A percentile compares a stretch with the other conserved stretches of the same genome.
Evolutionary conservation across 2,797 vertebrate species (phyloP).

Genomic region (Chlorospingus flavigularis): DNA sequence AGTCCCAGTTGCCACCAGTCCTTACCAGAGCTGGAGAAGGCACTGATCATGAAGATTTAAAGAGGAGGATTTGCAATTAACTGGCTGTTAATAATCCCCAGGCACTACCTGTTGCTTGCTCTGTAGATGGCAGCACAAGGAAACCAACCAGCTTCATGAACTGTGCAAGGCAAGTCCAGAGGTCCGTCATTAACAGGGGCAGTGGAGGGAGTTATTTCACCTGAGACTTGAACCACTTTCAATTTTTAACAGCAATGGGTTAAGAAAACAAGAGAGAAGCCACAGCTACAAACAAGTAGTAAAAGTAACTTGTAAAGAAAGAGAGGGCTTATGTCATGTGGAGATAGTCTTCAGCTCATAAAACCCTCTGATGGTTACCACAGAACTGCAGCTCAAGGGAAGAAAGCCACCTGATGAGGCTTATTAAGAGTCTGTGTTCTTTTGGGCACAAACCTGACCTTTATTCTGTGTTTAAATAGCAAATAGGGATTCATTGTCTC

Average conservation of each 20-base stretch:
- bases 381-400: neutral
- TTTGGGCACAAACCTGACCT: neutral
- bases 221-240: slow-evolving; percentile 26
- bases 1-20: neutral
- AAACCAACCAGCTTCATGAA: neutral
- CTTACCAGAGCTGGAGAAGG: neutral
- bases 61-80: neutral
- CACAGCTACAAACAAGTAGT: neutral
- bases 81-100: neutral
- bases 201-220: slow-evolving; percentile 3
- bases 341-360: neutral
- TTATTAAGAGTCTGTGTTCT: neutral
- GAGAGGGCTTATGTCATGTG: neutral
- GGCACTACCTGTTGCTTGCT: slow-evolving; percentile 23
- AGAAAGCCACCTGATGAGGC: slow-evolving; percentile 13
- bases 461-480: neutral
- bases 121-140: slow-evolving; percentile 68
- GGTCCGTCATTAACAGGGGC: slow-evolving; percentile 7
- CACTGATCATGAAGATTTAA: neutral
- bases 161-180: neutral
- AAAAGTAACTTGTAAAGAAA: neutral
- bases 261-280: slow-evolving; percentile 25
- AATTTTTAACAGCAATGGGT: slow-evolving; percentile 14
- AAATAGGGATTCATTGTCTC: neutral
- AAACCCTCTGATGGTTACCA: neutral